These are phyloP conservation scores for Tokudaia tokunoshimensis DNA, from an alignment of 2,797 vertebrate genomes.

Conservation along the genomic window DNA sequence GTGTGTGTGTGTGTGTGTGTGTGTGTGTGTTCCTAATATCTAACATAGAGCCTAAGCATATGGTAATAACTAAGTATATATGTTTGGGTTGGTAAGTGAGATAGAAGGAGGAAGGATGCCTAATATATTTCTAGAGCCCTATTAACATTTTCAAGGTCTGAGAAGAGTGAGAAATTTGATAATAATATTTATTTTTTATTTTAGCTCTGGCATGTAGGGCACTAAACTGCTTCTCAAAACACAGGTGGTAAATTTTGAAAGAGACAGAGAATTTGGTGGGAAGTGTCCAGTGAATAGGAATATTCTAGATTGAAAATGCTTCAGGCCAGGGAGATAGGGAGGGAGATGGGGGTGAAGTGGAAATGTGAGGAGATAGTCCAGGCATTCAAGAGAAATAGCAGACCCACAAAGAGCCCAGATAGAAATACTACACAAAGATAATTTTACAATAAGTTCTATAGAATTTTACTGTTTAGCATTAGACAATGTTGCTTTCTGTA, in stretches of 20 bases:
- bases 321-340: neutral
- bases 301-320: neutral
- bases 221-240: conserved; percentile 3
- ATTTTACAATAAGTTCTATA: neutral
- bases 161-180: neutral
- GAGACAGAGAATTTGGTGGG: neutral
- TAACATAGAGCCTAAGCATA: neutral
- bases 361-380: neutral
- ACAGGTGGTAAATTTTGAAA: conserved; percentile 36
- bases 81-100: neutral
- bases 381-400: neutral
- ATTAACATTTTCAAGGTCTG: neutral
- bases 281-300: no score
- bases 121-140: neutral
- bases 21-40: neutral
- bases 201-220: neutral
- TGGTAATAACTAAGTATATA: neutral
- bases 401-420: neutral
- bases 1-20: no score
- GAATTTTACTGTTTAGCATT: conserved; percentile 13
- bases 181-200: conserved; percentile 4
- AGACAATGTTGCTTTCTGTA: neutral
- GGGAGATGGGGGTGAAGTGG: neutral
- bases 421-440: neutral
- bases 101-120: neutral